These are phyloP conservation scores for Hystrix brachyura DNA, from an alignment of 2,113 vertebrate genomes.

Conservation along the genomic window DNA sequence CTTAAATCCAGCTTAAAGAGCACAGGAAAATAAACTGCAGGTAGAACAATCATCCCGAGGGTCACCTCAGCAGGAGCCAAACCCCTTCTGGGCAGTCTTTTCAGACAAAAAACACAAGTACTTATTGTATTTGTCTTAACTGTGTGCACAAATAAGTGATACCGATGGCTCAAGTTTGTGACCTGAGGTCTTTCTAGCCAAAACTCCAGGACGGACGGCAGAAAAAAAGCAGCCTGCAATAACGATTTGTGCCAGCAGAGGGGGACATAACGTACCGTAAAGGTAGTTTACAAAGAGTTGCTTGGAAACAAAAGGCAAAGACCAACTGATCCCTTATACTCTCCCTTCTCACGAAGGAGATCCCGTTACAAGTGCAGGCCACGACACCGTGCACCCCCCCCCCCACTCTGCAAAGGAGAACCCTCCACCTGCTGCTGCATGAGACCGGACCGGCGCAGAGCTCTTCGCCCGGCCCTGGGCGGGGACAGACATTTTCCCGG, in stretches of 20 bases:
- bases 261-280: conserved; percentile 52
- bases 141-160: background rate
- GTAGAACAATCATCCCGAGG: accelerated
- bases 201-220: background rate
- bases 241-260: conserved; percentile 49
- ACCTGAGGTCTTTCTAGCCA: background rate
- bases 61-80: background rate
- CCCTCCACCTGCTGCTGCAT: background rate
- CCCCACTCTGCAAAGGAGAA: background rate
- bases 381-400: background rate
- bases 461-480: background rate
- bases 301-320: conserved; percentile 74
- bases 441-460: background rate
- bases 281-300: conserved; percentile 32
- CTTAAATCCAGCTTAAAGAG: background rate
- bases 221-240: conserved; percentile 1
- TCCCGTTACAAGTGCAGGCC: background rate
- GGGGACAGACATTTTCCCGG: background rate
- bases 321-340: background rate
- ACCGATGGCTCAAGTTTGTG: background rate
- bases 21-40: background rate
- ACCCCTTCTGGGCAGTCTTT: background rate
- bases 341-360: conserved; percentile 37
- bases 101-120: background rate
- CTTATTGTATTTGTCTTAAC: background rate